Conservation (phyloP, 2,888 invertebrate species). For the Eupelmus urozonus region DNA sequence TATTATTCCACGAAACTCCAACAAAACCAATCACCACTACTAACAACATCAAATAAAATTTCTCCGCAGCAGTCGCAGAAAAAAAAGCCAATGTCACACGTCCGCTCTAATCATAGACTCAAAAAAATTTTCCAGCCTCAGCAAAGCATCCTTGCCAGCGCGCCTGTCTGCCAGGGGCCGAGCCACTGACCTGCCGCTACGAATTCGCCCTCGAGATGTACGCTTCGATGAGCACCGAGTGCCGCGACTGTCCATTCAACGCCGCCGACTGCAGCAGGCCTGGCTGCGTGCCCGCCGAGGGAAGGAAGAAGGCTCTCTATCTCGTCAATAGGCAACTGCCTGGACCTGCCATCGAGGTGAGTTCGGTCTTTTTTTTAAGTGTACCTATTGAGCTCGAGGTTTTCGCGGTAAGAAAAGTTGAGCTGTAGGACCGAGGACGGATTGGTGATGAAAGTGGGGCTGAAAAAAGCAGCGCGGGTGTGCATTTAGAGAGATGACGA, state of each 20-base stretch:
- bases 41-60: neutral
- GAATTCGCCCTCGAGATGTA: slow-evolving; percentile 26
- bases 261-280: slow-evolving; percentile 1
- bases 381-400: too few species aligned
- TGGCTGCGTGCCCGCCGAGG: slow-evolving; percentile 18
- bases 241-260: slow-evolving; percentile 4
- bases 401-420: too few species aligned
- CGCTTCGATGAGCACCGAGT: slow-evolving; percentile 23
- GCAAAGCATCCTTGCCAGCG: slow-evolving; percentile 2
- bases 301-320: neutral
- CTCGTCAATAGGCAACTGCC: slow-evolving; percentile 7
- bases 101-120: neutral
- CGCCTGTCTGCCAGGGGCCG: neutral
- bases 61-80: neutral
- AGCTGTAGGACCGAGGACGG: too few species aligned
- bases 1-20: too few species aligned
- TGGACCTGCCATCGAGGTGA: slow-evolving; percentile 11
- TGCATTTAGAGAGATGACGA: too few species aligned
- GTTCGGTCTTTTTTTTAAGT: too few species aligned
- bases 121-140: neutral
- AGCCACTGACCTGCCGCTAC: slow-evolving; percentile 7
- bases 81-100: too few species aligned
- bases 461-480: too few species aligned
- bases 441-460: too few species aligned
- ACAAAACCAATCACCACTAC: too few species aligned